Base-by-base conservation (phyloP, 2,797 vertebrate species). In the Pterois miles region DNA sequence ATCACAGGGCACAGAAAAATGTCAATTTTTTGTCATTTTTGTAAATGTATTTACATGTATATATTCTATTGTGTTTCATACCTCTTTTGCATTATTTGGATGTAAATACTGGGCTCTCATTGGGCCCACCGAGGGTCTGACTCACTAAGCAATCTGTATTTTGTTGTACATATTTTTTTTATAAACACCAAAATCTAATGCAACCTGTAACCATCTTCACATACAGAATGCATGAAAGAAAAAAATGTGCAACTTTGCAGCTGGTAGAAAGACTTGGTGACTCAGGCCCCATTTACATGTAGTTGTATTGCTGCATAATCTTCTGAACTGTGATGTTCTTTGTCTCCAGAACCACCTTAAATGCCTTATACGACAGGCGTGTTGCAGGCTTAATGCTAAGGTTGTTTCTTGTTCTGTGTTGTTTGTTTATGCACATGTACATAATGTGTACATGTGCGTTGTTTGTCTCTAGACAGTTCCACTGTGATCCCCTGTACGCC, bases 301-400 rank as follows among this genome's bases (percentile, higher is more conserved):
- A 58, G 76, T 85, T 79, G 83, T 88, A 81, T 82, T 88, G 82
- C 87, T 89, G 82, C 89, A 86, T 82, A 79, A 71, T 88, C 63
- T 86, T 81, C 81, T 81, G 71, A 85, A 89, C 86, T 92, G 90
- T 89, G 81, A 90, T 65, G 78, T 89, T 91, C 64, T 86, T 77
- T 73, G 85, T 91, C 84, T 92, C 81, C 82, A 89, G 90, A 92
- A 93, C 87, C 92, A 96, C 95, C 95, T 92, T 82, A 89, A 91
- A 95, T 95, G 95, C 95, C 95, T 96, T 96, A 96, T 56, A 89
- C 56, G 78, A 92, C 71, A 72, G 92, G 89, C 86, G 63, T 92
- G 84, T 91, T 56, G 77, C 86, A 80, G 88, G 90, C 89, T 89
- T 85, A 70, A 74, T 82, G 81, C 89, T 89, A 74, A 76, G 87